Base-by-base conservation (phyloP, 1,140 invertebrate species). In the Frieseomelitta varia region DNA sequence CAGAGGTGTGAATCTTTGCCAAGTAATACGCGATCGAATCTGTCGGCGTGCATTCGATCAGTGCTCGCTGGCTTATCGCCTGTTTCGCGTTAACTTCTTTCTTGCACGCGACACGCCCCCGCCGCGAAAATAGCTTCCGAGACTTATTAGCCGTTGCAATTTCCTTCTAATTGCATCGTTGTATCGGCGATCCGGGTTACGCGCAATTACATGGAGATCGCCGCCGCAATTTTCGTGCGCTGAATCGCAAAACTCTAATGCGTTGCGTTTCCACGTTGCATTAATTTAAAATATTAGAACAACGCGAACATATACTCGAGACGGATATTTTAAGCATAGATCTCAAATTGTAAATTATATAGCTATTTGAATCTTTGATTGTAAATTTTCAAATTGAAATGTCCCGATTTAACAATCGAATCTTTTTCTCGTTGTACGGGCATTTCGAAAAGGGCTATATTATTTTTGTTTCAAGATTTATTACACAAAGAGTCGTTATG, bases 111-210 rank as follows among this genome's bases (percentile, higher is more conserved):
- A 68, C 81, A 68, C 27, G 27, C 27, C 15, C 24, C 19, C n/a
- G 15, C 24, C n/a, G 53, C 1, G 75, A 83, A 83, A 83, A 78
- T 83, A 39, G 65, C 65, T 27, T 34, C 15, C 55, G 55, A 21
- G 19, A 68, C 75, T 69, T 78, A 61, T 83, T 78, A 78, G 47
- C 74, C 65, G 21, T 71, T 34, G 65, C 75, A 83, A 83, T 83
- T 83, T 77, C 81, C 74, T 71, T 71, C 81, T 83, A 83, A 83
- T 83, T 56, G 65, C 75, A 71, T 78, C 47, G 61, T 71, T 58
- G 55, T 78, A 61, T 39, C 39, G 55, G n/a, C 11, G 39, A 71
- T 69, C 53, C 55, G 11, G 65, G 27, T 69, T 69, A 76, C 81
- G 30, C 39, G 65, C 79, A 72, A 84, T 72, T 72, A 71, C 67